Conservation (phyloP, 2,797 vertebrate species). For the Ara ararauna region DNA sequence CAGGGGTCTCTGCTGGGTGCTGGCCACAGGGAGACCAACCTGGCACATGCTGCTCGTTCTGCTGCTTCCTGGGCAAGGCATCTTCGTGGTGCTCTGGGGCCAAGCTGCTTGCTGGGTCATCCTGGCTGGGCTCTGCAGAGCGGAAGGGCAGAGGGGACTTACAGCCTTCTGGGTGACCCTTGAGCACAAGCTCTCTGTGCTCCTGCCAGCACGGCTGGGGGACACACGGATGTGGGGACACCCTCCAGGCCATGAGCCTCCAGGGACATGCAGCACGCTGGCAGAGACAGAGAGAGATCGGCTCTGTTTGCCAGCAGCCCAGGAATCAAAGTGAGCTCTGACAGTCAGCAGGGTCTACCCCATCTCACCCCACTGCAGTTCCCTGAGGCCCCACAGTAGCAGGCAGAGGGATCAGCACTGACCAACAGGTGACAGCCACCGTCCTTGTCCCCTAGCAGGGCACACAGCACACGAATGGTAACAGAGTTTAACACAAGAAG, state of each 20-base stretch:
- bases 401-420: not conserved
- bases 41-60: not conserved
- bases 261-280: rapidly evolving
- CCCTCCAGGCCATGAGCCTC: not conserved
- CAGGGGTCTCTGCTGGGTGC: rapidly evolving
- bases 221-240: rapidly evolving
- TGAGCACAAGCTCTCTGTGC: rapidly evolving
- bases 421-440: not conserved
- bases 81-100: rapidly evolving
- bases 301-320: rapidly evolving
- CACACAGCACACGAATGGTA: rapidly evolving
- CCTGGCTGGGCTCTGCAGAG: not conserved
- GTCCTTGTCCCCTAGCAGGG: not conserved
- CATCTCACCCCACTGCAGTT: not conserved
- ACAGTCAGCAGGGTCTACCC: not conserved
- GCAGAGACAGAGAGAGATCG: not conserved
- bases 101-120: rapidly evolving
- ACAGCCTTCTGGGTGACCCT: rapidly evolving
- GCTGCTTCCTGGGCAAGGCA: rapidly evolving
- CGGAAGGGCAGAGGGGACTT: not conserved
- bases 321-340: rapidly evolving
- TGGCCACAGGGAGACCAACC: slow-evolving; percentile 39
- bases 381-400: rapidly evolving
- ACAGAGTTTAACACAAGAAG: rapidly evolving
- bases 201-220: not conserved